These are phyloP conservation scores for Bombus sylvicola DNA, from an alignment of 1,140 invertebrate genomes.

Conservation along the genomic window DNA sequence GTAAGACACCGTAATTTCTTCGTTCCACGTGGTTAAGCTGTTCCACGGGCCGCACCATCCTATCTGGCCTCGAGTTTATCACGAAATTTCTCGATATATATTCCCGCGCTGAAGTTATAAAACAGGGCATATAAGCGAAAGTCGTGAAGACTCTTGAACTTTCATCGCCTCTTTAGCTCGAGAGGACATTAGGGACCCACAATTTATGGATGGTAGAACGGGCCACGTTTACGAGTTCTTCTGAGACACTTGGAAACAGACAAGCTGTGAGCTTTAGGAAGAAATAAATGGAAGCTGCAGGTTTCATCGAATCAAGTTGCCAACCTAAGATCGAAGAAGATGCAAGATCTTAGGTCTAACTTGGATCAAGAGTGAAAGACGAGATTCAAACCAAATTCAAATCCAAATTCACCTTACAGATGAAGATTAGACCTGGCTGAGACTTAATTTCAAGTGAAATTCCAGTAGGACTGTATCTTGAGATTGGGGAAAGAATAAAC, in stretches of 20 bases:
- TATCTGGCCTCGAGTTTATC: slow-evolving; percentile 21
- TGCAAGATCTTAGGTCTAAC: too few relatives aligned
- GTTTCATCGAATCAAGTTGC: too few relatives aligned
- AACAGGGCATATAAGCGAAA: neutral
- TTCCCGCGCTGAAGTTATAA: slow-evolving; percentile 21
- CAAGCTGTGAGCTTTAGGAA: too few relatives aligned
- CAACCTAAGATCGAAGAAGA: too few relatives aligned
- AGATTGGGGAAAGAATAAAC: neutral
- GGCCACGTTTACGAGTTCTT: neutral
- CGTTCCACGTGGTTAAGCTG: slow-evolving; percentile 1
- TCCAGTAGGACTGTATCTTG: neutral
- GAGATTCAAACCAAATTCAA: too few relatives aligned
- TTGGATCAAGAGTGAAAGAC: too few relatives aligned
- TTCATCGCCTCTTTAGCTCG: slow-evolving; percentile 43
- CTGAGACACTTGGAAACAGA: neutral
- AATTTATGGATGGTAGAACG: slow-evolving; percentile 32
- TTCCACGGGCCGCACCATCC: neutral
- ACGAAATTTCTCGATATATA: slow-evolving; percentile 41
- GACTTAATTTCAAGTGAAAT: too few relatives aligned
- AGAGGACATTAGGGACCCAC: slow-evolving; percentile 39
- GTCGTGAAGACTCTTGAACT: slow-evolving; percentile 33
- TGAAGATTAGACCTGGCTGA: too few relatives aligned
- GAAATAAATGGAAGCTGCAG: too few relatives aligned
- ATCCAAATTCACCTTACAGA: too few relatives aligned
- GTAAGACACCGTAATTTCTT: slow-evolving; percentile 9